These are phyloP conservation scores for Sigmodon hispidus DNA, from an alignment of 2,113 vertebrate genomes.

Conservation along the genomic window DNA sequence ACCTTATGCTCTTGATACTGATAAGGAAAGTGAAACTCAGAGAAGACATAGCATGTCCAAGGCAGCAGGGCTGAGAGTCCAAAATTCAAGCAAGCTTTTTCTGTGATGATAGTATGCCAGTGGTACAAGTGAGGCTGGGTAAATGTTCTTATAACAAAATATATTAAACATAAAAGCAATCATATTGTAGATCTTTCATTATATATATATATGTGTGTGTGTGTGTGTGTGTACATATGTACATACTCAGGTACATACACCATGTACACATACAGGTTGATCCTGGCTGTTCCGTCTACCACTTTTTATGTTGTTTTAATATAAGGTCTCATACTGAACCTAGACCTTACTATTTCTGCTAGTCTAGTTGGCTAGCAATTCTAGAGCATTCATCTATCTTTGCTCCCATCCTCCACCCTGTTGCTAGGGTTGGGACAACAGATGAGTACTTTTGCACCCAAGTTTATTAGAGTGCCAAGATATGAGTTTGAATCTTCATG, in stretches of 20 bases:
- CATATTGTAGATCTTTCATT: background rate
- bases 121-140: background rate
- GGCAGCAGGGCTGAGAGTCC: background rate
- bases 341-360: background rate
- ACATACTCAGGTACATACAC: background rate
- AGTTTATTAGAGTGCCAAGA: background rate
- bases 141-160: background rate
- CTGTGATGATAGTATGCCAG: background rate
- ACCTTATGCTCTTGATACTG: background rate
- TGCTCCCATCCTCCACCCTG: background rate
- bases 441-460: background rate
- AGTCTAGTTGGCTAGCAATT: background rate
- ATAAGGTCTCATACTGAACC: background rate
- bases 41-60: background rate
- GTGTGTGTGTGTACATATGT: background rate
- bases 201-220: background rate
- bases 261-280: background rate
- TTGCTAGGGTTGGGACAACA: background rate
- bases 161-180: background rate
- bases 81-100: background rate
- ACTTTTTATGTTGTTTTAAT: background rate
- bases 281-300: background rate
- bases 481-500: background rate
- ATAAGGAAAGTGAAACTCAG: background rate
- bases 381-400: background rate